Base-by-base conservation (phyloP, 2,888 invertebrate genomes). In the Muscina levida region DNA sequence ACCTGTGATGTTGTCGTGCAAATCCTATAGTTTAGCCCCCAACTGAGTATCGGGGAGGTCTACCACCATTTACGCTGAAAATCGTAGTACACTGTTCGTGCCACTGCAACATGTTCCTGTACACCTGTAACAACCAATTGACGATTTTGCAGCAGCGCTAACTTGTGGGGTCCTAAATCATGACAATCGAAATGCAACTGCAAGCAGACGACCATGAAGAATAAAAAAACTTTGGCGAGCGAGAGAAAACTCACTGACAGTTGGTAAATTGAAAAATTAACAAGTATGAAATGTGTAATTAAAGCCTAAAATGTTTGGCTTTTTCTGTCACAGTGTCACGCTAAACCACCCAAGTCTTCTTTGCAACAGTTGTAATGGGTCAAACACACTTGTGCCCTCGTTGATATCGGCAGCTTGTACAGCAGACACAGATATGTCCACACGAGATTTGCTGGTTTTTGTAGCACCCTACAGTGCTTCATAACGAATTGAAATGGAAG, bases 231-330 rank as follows among this genome's bases (percentile, higher is more conserved):
- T 17, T 15, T 26, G 31, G 57, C 48, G n/a, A 22, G 46, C 42
- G 15, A 44, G 19, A 59, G 53, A 42, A 67, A 46, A 31, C 31
- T 31, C 24, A 59, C 77, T 80, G 80, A 74, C 80, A 80, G 77
- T 77, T 74, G 77, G 83, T 86, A 88, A 88, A 88, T 87, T 88
- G 88, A 88, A 88, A 88, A 88, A 88, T 88, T 88, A 88, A 88
- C 88, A 88, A 86, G 85, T 88, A 87, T 86, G 88, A 88, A 88
- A 88, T 85, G 87, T 88, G 87, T 88, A 88, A 88, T 88, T 88
- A 88, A 88, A 87, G 84, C 85, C 84, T 77, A 81, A 82, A 83
- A 83, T 59, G 73, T 81, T 77, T 72, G 81, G 22, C 62, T 19
- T 62, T 81, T 70, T 68, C 56, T 65, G 65, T 71, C 44, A 67